Evolutionary conservation across 2,888 invertebrate genomes (phyloP).

Genomic region (Andrena bucephala): DNA sequence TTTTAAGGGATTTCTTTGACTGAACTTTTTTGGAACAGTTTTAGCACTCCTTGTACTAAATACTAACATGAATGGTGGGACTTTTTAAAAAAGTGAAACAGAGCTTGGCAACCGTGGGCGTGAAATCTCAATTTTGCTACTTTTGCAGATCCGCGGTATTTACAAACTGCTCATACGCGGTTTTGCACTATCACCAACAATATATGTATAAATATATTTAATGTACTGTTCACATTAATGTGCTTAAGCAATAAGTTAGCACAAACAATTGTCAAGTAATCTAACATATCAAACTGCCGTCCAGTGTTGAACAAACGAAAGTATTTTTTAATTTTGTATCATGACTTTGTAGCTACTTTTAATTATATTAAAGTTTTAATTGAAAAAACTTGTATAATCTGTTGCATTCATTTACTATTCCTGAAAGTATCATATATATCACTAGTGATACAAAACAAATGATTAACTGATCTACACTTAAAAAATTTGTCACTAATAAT

Average conservation of each 20-base stretch:
- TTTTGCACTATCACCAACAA: too few species aligned
- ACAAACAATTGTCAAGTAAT: not conserved
- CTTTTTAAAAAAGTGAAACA: too few species aligned
- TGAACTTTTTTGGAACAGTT: too few species aligned
- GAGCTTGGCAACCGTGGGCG: too few species aligned
- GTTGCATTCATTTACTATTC: not conserved
- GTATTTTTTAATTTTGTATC: constrained; percentile 24
- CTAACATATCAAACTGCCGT: constrained; percentile 40
- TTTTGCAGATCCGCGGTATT: too few species aligned
- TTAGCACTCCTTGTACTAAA: too few species aligned
- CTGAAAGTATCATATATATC: not conserved
- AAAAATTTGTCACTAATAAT: not conserved
- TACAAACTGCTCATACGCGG: too few species aligned
- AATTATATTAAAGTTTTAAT: constrained; percentile 17
- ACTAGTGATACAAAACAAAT: not conserved
- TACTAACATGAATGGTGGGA: too few species aligned
- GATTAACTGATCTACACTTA: too few species aligned
- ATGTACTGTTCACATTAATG: not conserved
- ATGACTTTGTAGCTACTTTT: not conserved
- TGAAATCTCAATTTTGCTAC: too few species aligned
- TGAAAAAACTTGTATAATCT: constrained; percentile 4
- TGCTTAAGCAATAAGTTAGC: not conserved
- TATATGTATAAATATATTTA: not conserved
- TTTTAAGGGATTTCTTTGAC: too few species aligned
- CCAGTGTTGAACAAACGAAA: constrained; percentile 32